Percentiles rank a stretch among this genome's conserved stretches.
Conservation (phyloP, 2,113 vertebrate genomes). For the Tyto alba region DNA sequence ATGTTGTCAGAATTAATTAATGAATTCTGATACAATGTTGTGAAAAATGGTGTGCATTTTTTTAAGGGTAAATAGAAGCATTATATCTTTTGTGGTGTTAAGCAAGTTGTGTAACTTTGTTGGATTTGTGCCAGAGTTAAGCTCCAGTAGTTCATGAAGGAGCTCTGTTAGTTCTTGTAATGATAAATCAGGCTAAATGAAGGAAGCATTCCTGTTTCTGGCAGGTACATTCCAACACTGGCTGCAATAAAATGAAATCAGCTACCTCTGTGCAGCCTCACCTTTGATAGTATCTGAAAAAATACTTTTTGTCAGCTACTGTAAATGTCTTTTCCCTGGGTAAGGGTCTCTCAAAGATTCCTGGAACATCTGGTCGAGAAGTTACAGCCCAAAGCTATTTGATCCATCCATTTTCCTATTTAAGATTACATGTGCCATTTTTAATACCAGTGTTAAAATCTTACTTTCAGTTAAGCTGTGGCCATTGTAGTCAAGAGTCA, state of each 20-base stretch:
- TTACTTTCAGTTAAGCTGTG: not conserved
- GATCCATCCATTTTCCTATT: not conserved
- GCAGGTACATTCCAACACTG: constrained; percentile 33
- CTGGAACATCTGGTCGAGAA: not conserved
- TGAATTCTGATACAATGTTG: not conserved
- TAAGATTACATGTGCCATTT: not conserved
- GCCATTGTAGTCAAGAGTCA: not conserved
- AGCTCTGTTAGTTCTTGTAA: constrained; percentile 42
- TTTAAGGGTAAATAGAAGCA: not conserved
- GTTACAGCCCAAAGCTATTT: not conserved
- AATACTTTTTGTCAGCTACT: constrained; percentile 15
- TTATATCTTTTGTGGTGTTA: not conserved
- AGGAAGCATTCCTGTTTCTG: constrained; percentile 40
- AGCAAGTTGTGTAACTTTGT: not conserved
- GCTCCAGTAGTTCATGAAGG: not conserved
- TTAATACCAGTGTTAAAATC: constrained; percentile 44
- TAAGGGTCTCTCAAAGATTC: not conserved
- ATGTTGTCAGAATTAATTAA: not conserved
- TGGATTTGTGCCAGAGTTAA: constrained; percentile 4
- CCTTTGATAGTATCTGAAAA: constrained; percentile 21
- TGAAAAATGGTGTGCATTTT: not conserved
- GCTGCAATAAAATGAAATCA: not conserved
- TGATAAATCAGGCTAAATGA: constrained; percentile 45
- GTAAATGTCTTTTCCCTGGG: not conserved
- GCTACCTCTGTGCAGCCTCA: constrained; percentile 7